Base-by-base conservation (phyloP, 1,140 invertebrate species). In the Macrobrachium rosenbergii region DNA sequence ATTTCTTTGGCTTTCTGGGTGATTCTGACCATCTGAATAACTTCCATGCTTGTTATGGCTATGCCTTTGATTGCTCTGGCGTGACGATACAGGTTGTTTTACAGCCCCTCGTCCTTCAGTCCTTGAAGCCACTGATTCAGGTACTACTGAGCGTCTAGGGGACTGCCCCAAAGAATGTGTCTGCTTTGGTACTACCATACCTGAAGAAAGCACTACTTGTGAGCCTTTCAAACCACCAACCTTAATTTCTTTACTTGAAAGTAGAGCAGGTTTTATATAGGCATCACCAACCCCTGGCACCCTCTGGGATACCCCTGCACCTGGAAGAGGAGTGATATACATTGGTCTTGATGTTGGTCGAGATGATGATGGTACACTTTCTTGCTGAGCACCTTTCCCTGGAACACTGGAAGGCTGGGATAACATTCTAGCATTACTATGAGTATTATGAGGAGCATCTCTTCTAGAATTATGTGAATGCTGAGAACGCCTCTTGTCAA, bases 281-380 rank as follows among this genome's bases (percentile, higher is more conserved):
- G 78, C 78, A 52, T 87, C 75, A 17, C 85, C 85, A 64, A 82
- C 81, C 59, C 78, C 85, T 21, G 85, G 85, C 16, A 87, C 52
- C 21, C 69, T 59, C 78, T 76, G 78, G 58, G 58, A 63, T 67
- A 87, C 21, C 59, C 85, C 69, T 23, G 43, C 69, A 59, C 76
- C 69, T 45, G 85, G 28, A 76, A 87, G 64, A 21, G 84, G 84
- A 60, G 84, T 87, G 64, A 87, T 87, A 62, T 87, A 80, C n/a
- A 87, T 28, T 1, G 64, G 58, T 43, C 82, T 72, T n/a, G 63
- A 23, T 59, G 37, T 21, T 19, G 82, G 23, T 11, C 52, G 52
- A 52, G 52, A 52, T 12, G 52, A 52, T 12, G 52, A 52, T 12
- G 52, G 52, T 52, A 52, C 52, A 12, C 52, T 52, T 52, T 52